phyloP scores from a whole-genome alignment of 92 coral and sea anemone genomes.

The Isaurus tuberculatus region DNA sequence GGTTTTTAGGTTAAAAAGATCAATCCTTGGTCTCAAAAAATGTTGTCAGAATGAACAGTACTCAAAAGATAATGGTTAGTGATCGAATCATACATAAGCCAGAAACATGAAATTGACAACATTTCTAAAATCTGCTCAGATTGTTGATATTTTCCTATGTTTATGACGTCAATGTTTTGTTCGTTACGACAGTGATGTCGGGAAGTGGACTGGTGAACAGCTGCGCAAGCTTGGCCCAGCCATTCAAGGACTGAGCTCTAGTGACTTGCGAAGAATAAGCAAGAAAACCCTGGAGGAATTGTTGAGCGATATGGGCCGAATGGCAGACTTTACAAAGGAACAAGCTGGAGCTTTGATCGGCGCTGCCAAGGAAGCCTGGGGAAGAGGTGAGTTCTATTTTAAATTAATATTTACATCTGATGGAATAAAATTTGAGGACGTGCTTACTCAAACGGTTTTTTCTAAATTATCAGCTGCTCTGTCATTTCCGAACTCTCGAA shows the following conservation, averaged over 20 bases:
- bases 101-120: too few species aligned
- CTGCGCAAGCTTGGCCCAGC: conserved; percentile 98
- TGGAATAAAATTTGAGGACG: too few species aligned
- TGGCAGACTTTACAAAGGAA: conserved; percentile 63
- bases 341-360: conserved; percentile 86
- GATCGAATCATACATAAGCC: too few species aligned
- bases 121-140: too few species aligned
- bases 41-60: too few species aligned
- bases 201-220: conserved; percentile 86
- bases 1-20: too few species aligned
- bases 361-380: conserved; percentile 89
- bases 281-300: conserved; percentile 83
- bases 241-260: conserved; percentile 74
- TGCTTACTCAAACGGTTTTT: too few species aligned
- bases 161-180: neutral
- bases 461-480: too few species aligned
- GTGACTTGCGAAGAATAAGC: conserved; percentile 90
- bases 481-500: too few species aligned
- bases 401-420: neutral
- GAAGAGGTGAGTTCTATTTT: conserved; percentile 26
- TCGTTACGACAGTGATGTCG: conserved; percentile 69
- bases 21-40: too few species aligned
- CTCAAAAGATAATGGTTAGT: too few species aligned
- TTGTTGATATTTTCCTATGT: neutral
- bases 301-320: conserved; percentile 77